These are phyloP conservation scores for Dinoponera quadriceps DNA, from an alignment of 1,140 invertebrate species.

Conservation along the genomic window DNA sequence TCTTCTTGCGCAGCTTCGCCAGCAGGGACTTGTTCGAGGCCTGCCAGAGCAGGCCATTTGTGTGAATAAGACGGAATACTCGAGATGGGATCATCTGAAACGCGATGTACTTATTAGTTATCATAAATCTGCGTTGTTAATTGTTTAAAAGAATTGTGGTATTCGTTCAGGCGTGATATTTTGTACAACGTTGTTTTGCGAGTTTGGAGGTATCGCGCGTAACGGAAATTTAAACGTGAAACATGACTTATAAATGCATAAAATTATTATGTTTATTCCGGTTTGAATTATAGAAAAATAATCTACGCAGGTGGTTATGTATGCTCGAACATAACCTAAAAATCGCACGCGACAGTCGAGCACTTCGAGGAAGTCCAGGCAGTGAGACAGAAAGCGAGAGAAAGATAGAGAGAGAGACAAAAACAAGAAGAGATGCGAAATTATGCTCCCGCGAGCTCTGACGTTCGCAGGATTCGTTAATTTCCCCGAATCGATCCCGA, in stretches of 20 bases:
- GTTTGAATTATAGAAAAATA: neutral
- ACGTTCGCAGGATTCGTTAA: conserved; percentile 19
- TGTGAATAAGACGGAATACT: conserved; percentile 80
- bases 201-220: too few species aligned
- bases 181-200: too few species aligned
- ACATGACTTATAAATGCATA: neutral
- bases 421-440: neutral
- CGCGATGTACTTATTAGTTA: neutral
- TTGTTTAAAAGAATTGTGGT: neutral
- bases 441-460: neutral
- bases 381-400: too few species aligned
- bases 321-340: conserved; percentile 59
- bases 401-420: neutral
- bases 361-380: neutral
- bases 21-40: conserved; percentile 88
- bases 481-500: conserved; percentile 72
- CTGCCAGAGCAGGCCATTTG: conserved; percentile 81
- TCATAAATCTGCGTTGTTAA: neutral
- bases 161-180: too few species aligned
- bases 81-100: conserved; percentile 81
- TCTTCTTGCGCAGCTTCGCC: conserved; percentile 95
- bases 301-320: neutral
- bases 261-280: neutral
- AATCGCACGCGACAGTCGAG: neutral
- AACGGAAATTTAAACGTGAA: neutral